Conservation (phyloP, 1,140 invertebrate species). For the Reticulitermes speratus region DNA sequence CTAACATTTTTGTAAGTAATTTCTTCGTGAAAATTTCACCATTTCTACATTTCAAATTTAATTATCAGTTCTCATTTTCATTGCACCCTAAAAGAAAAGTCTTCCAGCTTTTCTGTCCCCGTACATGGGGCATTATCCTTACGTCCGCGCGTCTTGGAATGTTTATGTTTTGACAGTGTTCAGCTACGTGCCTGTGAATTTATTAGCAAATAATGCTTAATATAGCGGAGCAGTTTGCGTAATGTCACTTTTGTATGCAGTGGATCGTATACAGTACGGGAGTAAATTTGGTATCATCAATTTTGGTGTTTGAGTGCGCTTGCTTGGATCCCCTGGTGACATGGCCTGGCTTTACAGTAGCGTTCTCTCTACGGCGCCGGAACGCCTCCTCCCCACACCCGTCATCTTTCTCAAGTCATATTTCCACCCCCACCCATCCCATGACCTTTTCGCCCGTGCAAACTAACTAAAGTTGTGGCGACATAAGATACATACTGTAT, state of each 20-base stretch:
- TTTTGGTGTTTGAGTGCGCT: slow-evolving; percentile 7
- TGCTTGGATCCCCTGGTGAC: slow-evolving; percentile 16
- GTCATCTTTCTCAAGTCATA: slow-evolving; percentile 7
- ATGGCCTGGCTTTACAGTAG: slow-evolving; percentile 17
- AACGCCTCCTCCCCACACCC: background rate
- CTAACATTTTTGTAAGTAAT: too few relatives aligned
- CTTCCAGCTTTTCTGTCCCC: too few relatives aligned
- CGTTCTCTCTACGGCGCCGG: background rate
- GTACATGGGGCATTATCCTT: too few relatives aligned
- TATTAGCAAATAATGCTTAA: too few relatives aligned
- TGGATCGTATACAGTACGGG: background rate
- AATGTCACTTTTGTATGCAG: background rate
- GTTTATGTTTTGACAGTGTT: too few relatives aligned
- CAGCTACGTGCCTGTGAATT: too few relatives aligned
- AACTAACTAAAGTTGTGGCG: background rate
- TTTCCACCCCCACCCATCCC: background rate
- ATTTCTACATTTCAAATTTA: too few relatives aligned
- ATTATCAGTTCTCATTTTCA: too few relatives aligned
- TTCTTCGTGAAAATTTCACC: too few relatives aligned
- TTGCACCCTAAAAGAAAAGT: too few relatives aligned
- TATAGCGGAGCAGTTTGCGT: background rate
- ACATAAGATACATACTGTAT: background rate
- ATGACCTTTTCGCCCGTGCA: slow-evolving; percentile 6
- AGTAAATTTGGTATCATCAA: slow-evolving; percentile 14
- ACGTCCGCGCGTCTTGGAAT: too few relatives aligned